phyloP scores from a whole-genome alignment of 1,140 invertebrate genomes.

The Drosophila neocordata region DNA sequence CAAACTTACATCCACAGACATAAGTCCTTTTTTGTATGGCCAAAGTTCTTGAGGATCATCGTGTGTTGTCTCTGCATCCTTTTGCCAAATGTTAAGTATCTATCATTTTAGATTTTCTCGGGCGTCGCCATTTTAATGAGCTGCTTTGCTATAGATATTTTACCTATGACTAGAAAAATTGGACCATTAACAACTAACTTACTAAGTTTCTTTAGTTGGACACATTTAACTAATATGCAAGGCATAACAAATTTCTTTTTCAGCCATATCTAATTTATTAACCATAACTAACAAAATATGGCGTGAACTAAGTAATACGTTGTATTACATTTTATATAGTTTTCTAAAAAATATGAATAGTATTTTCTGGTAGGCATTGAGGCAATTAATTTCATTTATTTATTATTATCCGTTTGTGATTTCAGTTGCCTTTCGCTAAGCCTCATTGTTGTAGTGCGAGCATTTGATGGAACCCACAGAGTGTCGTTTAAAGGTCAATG shows the following conservation, averaged over 20 bases:
- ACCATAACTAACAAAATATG: slow-evolving; percentile 11
- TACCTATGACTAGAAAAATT: not conserved
- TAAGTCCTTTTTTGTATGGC: slow-evolving; percentile 8
- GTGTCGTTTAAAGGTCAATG: slow-evolving; percentile 10
- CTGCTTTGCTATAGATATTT: not conserved
- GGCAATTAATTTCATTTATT: not conserved
- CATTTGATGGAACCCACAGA: not conserved
- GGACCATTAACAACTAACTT: not conserved
- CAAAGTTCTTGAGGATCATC: slow-evolving; percentile 13
- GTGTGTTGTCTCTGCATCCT: slow-evolving; percentile 5
- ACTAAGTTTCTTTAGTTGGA: not conserved
- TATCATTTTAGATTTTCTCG: slow-evolving; percentile 54
- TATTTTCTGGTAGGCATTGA: not conserved
- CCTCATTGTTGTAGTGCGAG: not conserved
- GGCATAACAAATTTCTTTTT: not conserved
- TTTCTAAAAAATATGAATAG: not conserved
- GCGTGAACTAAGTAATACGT: not conserved
- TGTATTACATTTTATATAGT: not conserved
- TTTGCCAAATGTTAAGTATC: not conserved
- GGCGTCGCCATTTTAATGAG: slow-evolving; percentile 65
- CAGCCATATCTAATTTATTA: slow-evolving; percentile 2
- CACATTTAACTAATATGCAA: not conserved
- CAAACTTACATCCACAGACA: not conserved
- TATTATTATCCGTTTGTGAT: not conserved
- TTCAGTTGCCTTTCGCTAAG: not conserved